Base-by-base conservation (phyloP, 2,888 invertebrate species). In the Nebria brevicollis region DNA sequence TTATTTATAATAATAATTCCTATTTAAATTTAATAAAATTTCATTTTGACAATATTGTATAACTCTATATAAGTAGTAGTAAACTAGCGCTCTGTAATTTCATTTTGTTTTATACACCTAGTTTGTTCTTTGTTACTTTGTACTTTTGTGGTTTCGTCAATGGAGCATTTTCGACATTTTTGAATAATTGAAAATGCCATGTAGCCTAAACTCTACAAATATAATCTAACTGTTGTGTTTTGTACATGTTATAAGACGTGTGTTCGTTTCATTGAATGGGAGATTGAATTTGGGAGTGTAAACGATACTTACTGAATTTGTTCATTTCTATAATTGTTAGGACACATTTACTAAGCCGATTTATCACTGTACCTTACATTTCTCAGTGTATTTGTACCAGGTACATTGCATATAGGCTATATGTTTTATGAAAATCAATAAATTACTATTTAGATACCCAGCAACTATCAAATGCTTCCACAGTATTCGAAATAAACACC, bases 101-200 rank as follows among this genome's bases (percentile, higher is more conserved):
- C 54, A 26, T 72, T 72, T 72, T 72, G 13, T 42, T 74, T 80
- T 80, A 80, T 75, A 80, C 75, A 80, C 34, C 80, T 80, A 80
- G 72, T 80, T 80, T 80, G 80, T 80, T 80, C 73, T 80, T 73
- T 74, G 66, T 70, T 80, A 54, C 65, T 80, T 80, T 80, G 80
- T 80, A 80, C 80, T 80, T 80, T 80, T 80, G 75, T 80, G 80
- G 68, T 80, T 80, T 80, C 80, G 75, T 75, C 75, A 75, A 64
- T 80, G 80, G 80, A 80, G 80, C 42, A 80, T 78, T 73, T 65
- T 78, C 74, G 77, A 77, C 78, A 78, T 54, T 54, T 54, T 13
- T 54, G 54, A 54, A 54, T 54, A 54, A 54, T 54, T 54, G 54
- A 54, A 54, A 54, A 54, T 54, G 54, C 8, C 54, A 8, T 54